These are phyloP conservation scores for Caenorhabditis zanzibari DNA, from an alignment of 2,888 invertebrate genomes.

Conservation along the genomic window DNA sequence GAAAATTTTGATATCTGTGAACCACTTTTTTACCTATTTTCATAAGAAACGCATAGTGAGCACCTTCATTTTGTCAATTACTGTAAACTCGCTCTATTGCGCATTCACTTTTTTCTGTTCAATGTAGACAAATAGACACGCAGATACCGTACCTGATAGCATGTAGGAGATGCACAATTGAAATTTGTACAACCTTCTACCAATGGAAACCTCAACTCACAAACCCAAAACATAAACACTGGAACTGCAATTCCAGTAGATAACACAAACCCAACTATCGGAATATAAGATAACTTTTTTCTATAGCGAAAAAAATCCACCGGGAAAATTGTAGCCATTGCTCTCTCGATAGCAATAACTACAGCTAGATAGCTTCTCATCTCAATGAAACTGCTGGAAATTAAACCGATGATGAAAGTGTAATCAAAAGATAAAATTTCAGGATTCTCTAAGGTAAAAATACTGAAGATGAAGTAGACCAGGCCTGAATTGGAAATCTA, in stretches of 20 bases:
- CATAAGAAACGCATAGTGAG: too few relatives aligned
- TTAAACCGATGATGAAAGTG: not conserved
- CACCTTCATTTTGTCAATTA: too few relatives aligned
- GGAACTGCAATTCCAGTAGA: not conserved
- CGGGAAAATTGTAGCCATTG: not conserved
- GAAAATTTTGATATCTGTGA: too few relatives aligned
- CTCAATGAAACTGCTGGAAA: not conserved
- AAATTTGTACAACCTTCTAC: not conserved
- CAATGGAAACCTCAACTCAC: not conserved
- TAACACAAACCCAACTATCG: not conserved
- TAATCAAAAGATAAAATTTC: not conserved
- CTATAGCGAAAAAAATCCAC: not conserved
- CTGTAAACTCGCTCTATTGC: too few relatives aligned
- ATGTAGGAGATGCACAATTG: not conserved
- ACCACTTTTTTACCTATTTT: too few relatives aligned
- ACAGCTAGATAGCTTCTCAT: not conserved
- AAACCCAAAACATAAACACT: not conserved
- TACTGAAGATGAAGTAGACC: not conserved
- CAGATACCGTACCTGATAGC: not conserved
- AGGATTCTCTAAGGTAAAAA: not conserved
- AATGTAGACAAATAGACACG: too few relatives aligned
- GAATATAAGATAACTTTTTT: not conserved
- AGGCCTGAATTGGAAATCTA: not conserved
- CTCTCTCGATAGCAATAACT: not conserved
- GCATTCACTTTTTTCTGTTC: too few relatives aligned